These are phyloP conservation scores for Cotesia congregata DNA, from an alignment of 2,888 invertebrate genomes.

Conservation along the genomic window DNA sequence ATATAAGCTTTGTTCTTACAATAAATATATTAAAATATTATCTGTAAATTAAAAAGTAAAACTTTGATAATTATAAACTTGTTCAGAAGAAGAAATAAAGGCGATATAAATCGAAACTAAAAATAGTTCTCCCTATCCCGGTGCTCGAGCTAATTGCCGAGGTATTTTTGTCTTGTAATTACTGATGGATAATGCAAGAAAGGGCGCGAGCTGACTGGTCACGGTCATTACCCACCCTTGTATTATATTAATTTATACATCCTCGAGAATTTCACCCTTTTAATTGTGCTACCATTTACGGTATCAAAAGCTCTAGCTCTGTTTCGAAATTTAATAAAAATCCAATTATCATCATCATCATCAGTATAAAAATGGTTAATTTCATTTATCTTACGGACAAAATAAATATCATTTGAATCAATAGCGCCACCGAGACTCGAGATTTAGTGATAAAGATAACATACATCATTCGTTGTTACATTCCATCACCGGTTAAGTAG, in stretches of 20 bases:
- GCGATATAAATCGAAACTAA: conserved; percentile 18
- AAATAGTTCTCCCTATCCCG: conserved; percentile 8
- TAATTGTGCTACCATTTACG: background rate
- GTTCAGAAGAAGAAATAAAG: background rate
- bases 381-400: conserved; percentile 3
- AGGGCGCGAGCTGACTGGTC: conserved; percentile 24
- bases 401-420: conserved; percentile 14
- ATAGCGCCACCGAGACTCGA: conserved; percentile 20
- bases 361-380: background rate
- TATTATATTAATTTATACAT: conserved; percentile 5
- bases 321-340: background rate
- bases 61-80: background rate
- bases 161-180: conserved; percentile 30
- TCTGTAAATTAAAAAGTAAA: conserved; percentile 4
- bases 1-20: background rate
- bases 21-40: no score
- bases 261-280: conserved; percentile 5
- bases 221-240: conserved; percentile 32
- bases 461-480: conserved; percentile 8
- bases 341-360: background rate
- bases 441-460: conserved; percentile 8
- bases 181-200: background rate
- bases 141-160: conserved; percentile 24
- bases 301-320: no score
- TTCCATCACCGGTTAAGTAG: background rate